Percentiles rank a stretch among this genome's conserved stretches.
These are phyloP conservation scores for Drusus annulatus DNA, from an alignment of 1,140 invertebrate species.

Conservation along the genomic window DNA sequence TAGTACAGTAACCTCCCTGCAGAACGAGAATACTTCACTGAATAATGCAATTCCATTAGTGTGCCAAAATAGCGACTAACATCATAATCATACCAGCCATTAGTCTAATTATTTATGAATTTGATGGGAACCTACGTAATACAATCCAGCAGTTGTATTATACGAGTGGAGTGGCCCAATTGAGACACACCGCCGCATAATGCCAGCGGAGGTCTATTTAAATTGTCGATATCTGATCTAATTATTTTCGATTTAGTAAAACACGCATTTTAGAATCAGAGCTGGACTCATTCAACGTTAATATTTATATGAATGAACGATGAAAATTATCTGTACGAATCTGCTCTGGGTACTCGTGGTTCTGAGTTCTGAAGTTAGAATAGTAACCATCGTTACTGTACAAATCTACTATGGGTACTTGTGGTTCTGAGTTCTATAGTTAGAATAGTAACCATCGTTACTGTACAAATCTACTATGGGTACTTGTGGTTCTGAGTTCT, in stretches of 20 bases:
- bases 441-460: no score
- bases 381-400: no score
- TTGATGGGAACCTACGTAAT: neutral
- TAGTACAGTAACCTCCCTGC: no score
- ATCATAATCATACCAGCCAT: conserved; percentile 6
- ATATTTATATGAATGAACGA: neutral
- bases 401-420: no score
- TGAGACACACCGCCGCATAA: conserved; percentile 48
- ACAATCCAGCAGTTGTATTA: neutral
- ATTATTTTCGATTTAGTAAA: conserved; percentile 54
- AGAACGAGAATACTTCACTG: neutral
- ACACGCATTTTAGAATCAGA: conserved; percentile 8
- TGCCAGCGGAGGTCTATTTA: conserved; percentile 42
- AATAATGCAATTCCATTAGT: conserved; percentile 10
- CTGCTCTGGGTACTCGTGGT: no score
- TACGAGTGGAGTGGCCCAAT: conserved; percentile 6
- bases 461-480: no score
- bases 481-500: no score
- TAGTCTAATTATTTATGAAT: conserved; percentile 15
- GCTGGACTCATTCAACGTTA: neutral
- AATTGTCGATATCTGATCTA: conserved; percentile 47
- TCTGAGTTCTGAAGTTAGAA: no score
- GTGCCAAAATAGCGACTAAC: neutral
- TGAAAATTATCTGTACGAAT: neutral
- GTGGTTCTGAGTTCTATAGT: no score